These are phyloP conservation scores for Sebastes steindachneri DNA, from an alignment of 2,797 vertebrate genomes.

Conservation along the genomic window DNA sequence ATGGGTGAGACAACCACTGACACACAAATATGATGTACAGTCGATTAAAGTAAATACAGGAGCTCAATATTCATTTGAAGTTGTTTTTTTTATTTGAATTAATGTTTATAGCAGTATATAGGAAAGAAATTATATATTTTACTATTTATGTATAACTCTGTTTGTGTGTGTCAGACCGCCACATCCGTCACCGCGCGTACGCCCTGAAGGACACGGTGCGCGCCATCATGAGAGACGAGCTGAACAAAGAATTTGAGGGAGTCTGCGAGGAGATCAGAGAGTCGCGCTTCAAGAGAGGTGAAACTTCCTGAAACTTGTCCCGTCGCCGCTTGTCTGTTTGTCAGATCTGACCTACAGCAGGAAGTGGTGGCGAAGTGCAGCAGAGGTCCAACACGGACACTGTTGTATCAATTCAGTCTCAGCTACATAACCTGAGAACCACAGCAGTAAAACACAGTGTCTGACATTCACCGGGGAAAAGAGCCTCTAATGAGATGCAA, in stretches of 20 bases:
- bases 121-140: no score
- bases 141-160: no score
- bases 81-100: no score
- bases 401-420: no score
- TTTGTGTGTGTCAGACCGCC: constrained; percentile 82
- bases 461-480: not conserved
- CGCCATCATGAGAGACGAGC: constrained; percentile 89
- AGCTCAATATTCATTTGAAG: no score
- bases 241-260: constrained; percentile 90
- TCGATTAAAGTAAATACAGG: not conserved
- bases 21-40: not conserved
- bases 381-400: not conserved
- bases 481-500: not conserved
- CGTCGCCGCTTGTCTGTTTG: not conserved
- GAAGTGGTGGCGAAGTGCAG: not conserved
- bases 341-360: not conserved
- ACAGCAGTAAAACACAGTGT: not conserved
- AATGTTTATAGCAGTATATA: no score
- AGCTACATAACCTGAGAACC: not conserved
- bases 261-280: constrained; percentile 88
- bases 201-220: constrained; percentile 88
- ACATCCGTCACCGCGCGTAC: constrained; percentile 90
- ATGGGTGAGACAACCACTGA: constrained; percentile 34
- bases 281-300: constrained; percentile 88
- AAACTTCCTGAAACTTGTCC: not conserved